Base-by-base conservation (phyloP, 2,797 vertebrate species). In the Nasua narica region DNA sequence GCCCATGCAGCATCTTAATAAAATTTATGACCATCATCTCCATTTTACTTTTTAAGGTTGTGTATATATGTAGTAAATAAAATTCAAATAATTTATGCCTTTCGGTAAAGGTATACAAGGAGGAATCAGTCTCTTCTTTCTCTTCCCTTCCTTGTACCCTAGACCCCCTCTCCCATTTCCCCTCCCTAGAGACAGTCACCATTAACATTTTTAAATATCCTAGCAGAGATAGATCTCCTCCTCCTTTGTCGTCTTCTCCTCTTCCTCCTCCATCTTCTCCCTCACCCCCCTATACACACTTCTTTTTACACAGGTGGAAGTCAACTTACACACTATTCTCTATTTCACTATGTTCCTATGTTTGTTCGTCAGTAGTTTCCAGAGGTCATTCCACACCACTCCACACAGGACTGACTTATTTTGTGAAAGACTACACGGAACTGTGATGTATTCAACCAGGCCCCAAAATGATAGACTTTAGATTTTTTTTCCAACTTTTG, bases 71-170 rank as follows among this genome's bases (percentile, higher is more conserved):
- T 82, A 40, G 40, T 35, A 96, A 85, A 43, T 74, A 74, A 90
- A 77, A 84, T 79, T 91, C 46, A 85, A 82, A 77, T 12, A 43
- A 48, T n/a, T 25, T 40, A 70, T 70, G 35, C 35, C 67, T 37
- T 70, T 70, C 21, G 11, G 35, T 35, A 89, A 95, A 90, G 16
- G 10, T 67, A 40, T 6, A 69, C 0, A 25, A 18, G 87, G 56
- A 95, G 32, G 15, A 58, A 1, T 54, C 25, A 87, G 25, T 7
- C 35, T 62, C 29, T 58, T 6, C 67, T 32, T 32, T 83, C 18
- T 74, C 15, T 86, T 12, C 21, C 8, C 19, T 13, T 86, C 25
- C 21, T 3, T 27, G 15, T n/a, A 27, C 5, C 37, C 56, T 46
- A 16, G n/a, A 32, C 9, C 32, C 14, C 21, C 10, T 52, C 54